These are phyloP conservation scores for Pristionchus mayeri DNA, from an alignment of 2,888 invertebrate genomes.

Conservation along the genomic window DNA sequence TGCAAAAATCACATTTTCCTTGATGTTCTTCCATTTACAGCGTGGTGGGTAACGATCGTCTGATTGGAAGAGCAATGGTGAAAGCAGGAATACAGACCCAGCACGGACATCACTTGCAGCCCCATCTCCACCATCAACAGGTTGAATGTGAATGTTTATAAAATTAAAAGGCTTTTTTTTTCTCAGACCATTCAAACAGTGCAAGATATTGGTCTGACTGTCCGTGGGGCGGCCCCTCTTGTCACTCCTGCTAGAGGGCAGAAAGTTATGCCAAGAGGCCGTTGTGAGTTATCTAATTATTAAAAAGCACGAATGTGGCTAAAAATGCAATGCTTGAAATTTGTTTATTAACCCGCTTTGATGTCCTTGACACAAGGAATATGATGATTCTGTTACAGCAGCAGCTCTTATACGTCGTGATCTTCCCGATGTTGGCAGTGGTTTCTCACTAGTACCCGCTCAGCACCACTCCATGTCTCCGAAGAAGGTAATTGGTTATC, in stretches of 20 bases:
- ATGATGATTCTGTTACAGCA: not conserved
- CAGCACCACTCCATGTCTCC: not conserved
- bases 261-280: slow-evolving; percentile 21
- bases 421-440: not conserved
- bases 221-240: slow-evolving; percentile 33
- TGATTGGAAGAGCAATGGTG: slow-evolving; percentile 27
- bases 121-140: not conserved
- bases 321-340: no score
- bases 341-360: no score
- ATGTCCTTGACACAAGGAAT: no score
- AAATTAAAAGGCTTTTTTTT: no score
- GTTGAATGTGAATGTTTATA: no score
- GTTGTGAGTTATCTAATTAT: slow-evolving; percentile 35
- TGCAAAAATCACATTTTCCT: not conserved
- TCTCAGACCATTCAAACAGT: not conserved
- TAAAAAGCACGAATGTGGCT: no score
- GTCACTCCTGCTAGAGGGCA: slow-evolving; percentile 34
- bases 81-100: not conserved
- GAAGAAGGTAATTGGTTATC: no score
- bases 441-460: not conserved
- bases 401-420: not conserved
- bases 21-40: not conserved
- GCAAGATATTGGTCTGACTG: not conserved
- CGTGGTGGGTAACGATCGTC: not conserved
- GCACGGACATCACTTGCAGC: not conserved